Percentiles rank a stretch among this genome's conserved stretches.
Evolutionary conservation across 2,797 vertebrate genomes (phyloP).

Genomic region (Nannoperca australis): DNA sequence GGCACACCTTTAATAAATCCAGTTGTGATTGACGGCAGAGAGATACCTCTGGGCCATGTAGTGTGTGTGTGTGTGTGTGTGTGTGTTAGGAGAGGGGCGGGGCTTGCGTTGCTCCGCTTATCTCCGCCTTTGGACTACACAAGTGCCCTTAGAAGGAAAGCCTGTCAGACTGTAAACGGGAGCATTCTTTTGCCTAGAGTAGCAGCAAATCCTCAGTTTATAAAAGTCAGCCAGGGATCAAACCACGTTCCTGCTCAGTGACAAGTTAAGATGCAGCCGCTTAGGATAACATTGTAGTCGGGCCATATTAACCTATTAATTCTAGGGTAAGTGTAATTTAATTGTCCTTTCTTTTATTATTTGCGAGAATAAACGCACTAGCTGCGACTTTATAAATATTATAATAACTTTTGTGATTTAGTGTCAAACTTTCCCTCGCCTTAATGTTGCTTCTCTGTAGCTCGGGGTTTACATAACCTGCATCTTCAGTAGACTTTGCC

Average conservation of each 20-base stretch:
- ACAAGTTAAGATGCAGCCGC: neutral
- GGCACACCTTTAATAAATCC: conserved; percentile 22
- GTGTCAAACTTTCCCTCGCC: neutral
- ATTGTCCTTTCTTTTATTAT: neutral
- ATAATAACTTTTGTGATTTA: neutral
- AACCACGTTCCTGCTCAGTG: neutral
- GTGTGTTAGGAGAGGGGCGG: conserved; percentile 54
- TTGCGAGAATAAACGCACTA: neutral
- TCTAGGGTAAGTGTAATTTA: conserved; percentile 40
- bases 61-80: neutral
- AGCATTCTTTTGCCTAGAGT: neutral
- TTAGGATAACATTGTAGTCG: neutral
- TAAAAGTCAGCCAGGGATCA: neutral
- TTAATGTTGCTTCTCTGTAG: neutral
- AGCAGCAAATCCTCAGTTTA: conserved; percentile 10
- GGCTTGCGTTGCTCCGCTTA: conserved; percentile 39
- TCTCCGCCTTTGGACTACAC: conserved; percentile 74
- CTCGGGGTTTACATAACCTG: conserved; percentile 1
- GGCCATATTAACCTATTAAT: neutral
- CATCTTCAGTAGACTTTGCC: neutral
- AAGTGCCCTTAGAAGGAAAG: conserved; percentile 82
- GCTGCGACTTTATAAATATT: neutral
- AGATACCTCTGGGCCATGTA: neutral
- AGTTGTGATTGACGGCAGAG: conserved; percentile 15
- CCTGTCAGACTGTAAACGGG: conserved; percentile 39